Conservation (phyloP, 1,140 invertebrate species). For the Drosophila auraria region DNA sequence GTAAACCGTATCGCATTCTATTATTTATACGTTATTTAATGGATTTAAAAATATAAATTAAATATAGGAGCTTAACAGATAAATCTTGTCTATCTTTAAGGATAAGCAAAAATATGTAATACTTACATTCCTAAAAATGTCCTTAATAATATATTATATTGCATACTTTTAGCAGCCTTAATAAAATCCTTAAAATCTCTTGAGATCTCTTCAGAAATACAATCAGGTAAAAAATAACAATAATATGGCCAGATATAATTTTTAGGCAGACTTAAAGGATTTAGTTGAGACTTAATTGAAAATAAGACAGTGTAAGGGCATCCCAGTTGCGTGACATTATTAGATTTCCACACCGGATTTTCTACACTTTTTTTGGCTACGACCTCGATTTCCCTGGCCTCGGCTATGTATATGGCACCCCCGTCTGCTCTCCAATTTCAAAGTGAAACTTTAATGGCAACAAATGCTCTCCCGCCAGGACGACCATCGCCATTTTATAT, state of each 20-base stretch:
- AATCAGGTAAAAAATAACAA: not conserved
- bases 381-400: conserved; percentile 3
- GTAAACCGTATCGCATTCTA: too few relatives aligned
- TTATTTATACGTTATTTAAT: too few relatives aligned
- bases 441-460: conserved; percentile 80
- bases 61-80: too few relatives aligned
- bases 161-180: too few relatives aligned
- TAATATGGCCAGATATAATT: not conserved
- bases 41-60: too few relatives aligned
- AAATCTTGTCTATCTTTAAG: too few relatives aligned
- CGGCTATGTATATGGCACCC: not conserved
- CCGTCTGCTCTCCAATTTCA: conserved; percentile 63
- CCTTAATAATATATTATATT: too few relatives aligned
- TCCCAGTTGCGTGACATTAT: not conserved
- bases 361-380: conserved; percentile 10
- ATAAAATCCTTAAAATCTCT: not conserved
- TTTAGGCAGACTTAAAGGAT: not conserved
- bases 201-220: not conserved
- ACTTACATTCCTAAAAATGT: too few relatives aligned
- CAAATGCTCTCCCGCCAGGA: conserved; percentile 63
- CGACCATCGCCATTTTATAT: conserved; percentile 63
- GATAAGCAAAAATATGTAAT: too few relatives aligned
- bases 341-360: not conserved
- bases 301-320: not conserved
- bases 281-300: not conserved